Evolutionary conservation across 2,113 vertebrate genomes (phyloP).

Genomic region (Reinhardtius hippoglossoides): DNA sequence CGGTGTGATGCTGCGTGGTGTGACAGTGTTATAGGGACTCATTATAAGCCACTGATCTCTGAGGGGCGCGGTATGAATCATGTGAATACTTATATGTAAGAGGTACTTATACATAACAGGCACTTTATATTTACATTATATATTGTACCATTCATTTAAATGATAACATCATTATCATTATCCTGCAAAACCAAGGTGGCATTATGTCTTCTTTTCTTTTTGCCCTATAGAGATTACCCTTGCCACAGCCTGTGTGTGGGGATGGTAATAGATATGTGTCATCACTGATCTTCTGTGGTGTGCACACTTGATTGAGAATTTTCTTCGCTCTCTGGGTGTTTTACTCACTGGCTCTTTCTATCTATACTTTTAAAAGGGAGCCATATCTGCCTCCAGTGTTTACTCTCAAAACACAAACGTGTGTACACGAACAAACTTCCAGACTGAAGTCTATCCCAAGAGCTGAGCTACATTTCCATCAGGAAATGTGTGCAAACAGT

Average conservation of each 20-base stretch:
- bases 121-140: neutral
- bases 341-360: neutral
- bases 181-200: neutral
- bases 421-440: neutral
- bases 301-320: neutral
- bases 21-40: neutral
- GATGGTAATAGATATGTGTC: neutral
- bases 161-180: slow-evolving; percentile 1
- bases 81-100: neutral
- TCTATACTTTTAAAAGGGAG: neutral
- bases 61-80: neutral
- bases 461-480: neutral
- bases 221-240: neutral
- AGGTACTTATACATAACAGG: too few species aligned
- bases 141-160: neutral
- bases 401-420: neutral
- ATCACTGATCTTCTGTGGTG: neutral
- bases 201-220: slow-evolving; percentile 12
- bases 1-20: slow-evolving; percentile 11
- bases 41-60: neutral
- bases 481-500: too few species aligned
- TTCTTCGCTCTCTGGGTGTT: neutral
- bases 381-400: neutral
- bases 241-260: too few species aligned
- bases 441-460: neutral